phyloP scores from a whole-genome alignment of 2,888 invertebrate genomes.

The Leptopilina syphax region DNA sequence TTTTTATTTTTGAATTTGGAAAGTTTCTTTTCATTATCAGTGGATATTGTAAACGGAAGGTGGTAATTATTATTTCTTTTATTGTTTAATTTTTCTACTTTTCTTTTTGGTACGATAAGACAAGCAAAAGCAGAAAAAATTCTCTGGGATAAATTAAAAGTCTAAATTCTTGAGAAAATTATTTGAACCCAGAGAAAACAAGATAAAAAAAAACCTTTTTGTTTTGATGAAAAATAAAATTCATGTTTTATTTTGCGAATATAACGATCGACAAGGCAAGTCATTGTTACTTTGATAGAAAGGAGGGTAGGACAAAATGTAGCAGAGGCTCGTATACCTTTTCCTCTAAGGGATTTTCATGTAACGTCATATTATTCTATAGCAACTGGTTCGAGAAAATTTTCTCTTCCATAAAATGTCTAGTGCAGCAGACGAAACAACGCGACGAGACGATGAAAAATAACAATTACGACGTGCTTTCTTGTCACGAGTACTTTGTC shows the following conservation, averaged over 20 bases:
- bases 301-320: not conserved
- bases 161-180: too few species aligned
- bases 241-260: slow-evolving; percentile 3
- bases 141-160: too few species aligned
- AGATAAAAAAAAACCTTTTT: slow-evolving; percentile 6
- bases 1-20: not conserved
- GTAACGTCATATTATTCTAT: not conserved
- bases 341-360: not conserved
- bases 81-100: too few species aligned
- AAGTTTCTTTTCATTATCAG: too few species aligned
- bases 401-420: slow-evolving; percentile 68
- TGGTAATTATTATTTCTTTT: too few species aligned
- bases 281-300: not conserved
- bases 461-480: slow-evolving; percentile 61
- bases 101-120: too few species aligned
- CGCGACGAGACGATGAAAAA: slow-evolving; percentile 54
- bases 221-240: slow-evolving; percentile 4
- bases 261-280: slow-evolving; percentile 1
- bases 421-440: slow-evolving; percentile 42
- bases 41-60: too few species aligned
- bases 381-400: slow-evolving; percentile 63
- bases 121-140: too few species aligned
- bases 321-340: not conserved
- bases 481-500: slow-evolving; percentile 50
- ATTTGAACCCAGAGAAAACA: too few species aligned